Conservation (phyloP, 2,113 vertebrate genomes). For the Engystomops pustulosus region DNA sequence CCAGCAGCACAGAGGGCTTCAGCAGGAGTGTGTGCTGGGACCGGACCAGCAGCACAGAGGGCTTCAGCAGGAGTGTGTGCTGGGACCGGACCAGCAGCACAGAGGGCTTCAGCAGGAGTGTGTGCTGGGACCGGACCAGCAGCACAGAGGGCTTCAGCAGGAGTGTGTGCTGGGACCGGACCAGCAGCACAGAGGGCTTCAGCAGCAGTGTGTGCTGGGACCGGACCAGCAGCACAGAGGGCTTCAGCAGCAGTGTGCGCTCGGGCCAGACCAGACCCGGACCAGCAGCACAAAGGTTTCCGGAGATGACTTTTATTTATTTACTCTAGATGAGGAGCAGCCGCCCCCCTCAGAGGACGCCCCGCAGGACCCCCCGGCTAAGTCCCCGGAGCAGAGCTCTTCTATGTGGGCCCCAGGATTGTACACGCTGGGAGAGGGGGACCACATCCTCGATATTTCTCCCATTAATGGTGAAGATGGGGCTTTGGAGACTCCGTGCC, state of each 20-base stretch:
- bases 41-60: too few species aligned
- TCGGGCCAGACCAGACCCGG: too few species aligned
- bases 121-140: too few species aligned
- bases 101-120: background rate
- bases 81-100: too few species aligned
- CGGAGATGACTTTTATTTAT: background rate
- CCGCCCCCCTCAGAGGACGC: background rate
- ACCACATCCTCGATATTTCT: background rate
- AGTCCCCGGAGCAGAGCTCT: background rate
- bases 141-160: background rate
- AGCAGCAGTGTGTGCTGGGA: too few species aligned
- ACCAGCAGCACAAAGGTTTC: background rate
- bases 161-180: too few species aligned
- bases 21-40: too few species aligned
- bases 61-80: background rate
- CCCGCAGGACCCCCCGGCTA: background rate
- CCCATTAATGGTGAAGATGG: slow-evolving; percentile 16
- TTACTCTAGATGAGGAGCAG: background rate
- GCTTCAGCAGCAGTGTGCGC: background rate
- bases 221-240: too few species aligned
- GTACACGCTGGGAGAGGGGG: slow-evolving; percentile 8
- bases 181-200: background rate
- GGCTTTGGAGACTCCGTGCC: slow-evolving; percentile 19
- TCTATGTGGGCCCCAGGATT: background rate
- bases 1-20: background rate